These are phyloP conservation scores for Leuctra nigra DNA, from an alignment of 2,888 invertebrate genomes.

Conservation along the genomic window DNA sequence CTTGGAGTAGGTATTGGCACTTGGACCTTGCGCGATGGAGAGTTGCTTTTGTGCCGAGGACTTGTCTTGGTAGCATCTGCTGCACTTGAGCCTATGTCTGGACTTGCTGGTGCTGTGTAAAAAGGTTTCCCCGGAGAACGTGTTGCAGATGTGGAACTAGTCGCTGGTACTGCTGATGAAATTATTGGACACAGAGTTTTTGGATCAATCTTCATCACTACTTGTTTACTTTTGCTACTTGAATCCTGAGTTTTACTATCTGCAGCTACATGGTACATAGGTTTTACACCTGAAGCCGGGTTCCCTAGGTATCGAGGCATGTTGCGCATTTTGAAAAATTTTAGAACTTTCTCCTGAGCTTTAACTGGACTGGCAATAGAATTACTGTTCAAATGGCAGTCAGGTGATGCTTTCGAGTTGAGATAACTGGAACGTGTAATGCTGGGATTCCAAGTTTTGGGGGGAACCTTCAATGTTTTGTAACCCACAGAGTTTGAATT, in stretches of 20 bases:
- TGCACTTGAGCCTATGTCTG: not conserved
- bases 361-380: not conserved
- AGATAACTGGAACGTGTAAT: conserved; percentile 39
- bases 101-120: not conserved
- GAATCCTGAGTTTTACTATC: conserved; percentile 28
- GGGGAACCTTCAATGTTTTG: conserved; percentile 52
- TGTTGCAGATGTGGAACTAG: conserved; percentile 29
- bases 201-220: conserved; percentile 48
- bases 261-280: conserved; percentile 48
- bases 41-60: not conserved
- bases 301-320: conserved; percentile 50
- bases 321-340: conserved; percentile 51
- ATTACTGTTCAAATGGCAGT: conserved; percentile 10
- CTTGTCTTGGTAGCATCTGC: not conserved
- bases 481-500: conserved; percentile 38
- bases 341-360: conserved; percentile 42
- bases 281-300: conserved; percentile 54
- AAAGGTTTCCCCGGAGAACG: not conserved
- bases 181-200: conserved; percentile 50
- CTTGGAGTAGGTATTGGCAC: conserved; percentile 32
- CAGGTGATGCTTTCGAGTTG: conserved; percentile 22
- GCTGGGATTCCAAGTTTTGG: conserved; percentile 55
- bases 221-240: not conserved
- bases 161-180: conserved; percentile 39
- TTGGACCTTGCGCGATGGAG: conserved; percentile 22